Evolutionary conservation across 2,113 vertebrate species (phyloP), one percentile per base, ranked within the genome.

Genomic region (Seriola quinqueradiata): DNA sequence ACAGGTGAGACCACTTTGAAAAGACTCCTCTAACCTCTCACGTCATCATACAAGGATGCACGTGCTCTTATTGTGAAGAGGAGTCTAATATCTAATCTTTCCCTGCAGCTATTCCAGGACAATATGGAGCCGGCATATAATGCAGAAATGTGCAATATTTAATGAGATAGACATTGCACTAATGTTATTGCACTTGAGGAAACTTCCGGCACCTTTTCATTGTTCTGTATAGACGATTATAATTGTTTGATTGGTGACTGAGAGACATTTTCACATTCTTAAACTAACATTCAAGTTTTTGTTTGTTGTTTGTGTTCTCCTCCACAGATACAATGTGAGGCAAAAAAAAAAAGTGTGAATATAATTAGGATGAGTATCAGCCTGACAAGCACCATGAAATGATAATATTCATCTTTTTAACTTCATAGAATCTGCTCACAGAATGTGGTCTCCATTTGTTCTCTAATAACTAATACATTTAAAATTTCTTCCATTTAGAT

Each of bases 51-150:
- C 70, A 68, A 61, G 60, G 57, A 84, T 83, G 73, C 50, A 76
- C 76, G 75, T 72, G 81, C 84, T 83, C 83, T 82, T 73, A 80
- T 82, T 87, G 81, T 84, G 87, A 73, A 84, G 72, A 82, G 79
- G 72, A 86, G 68, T 86, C 80, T 79, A 75, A 90, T 91, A 87
- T 90, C 67, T 86, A 87, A 89, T 90, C 89, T 81, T 78, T 55
- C 82, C 90, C 90, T 79, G 54, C 70, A 90, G 87, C 74, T 46
- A 79, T 81, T 77, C 75, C 46, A 57, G 66, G 44, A 91, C 81
- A 87, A 83, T 83, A 82, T 88, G 72, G 36, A 78, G 42, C 60
- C 55, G 1, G 46, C 48, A 60, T 89, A 84, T 89, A 84, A 90
- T 85, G 81, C 66, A 88, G 54, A 83, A 75, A 82, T 73, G 70